These are phyloP conservation scores for Autographa pulchrina DNA, from an alignment of 2,888 invertebrate species.

Conservation along the genomic window DNA sequence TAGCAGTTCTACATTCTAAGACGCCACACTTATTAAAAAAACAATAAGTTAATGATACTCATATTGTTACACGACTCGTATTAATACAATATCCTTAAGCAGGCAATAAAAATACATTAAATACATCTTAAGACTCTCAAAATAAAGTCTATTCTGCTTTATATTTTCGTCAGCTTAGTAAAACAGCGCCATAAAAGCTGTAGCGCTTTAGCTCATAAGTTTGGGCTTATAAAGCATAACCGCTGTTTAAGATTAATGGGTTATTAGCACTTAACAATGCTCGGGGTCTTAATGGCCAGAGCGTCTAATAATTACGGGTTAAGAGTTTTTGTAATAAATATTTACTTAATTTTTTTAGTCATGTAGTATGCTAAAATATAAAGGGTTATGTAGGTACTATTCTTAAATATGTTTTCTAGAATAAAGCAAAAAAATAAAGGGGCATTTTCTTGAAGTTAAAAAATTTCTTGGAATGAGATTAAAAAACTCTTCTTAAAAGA, in stretches of 20 bases:
- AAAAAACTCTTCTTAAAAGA: too few relatives aligned
- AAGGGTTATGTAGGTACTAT: background rate
- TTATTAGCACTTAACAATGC: conserved; percentile 40
- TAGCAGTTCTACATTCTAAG: too few relatives aligned
- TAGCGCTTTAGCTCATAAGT: conserved; percentile 27
- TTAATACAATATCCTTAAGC: background rate
- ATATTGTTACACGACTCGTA: background rate
- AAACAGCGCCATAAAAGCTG: conserved; percentile 25
- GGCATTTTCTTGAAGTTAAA: too few relatives aligned
- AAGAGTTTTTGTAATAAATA: conserved; percentile 1
- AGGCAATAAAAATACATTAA: background rate
- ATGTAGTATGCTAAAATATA: background rate
- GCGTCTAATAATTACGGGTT: conserved; percentile 1
- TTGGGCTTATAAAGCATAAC: conserved; percentile 39
- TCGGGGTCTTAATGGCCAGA: conserved; percentile 24
- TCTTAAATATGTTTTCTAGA: too few relatives aligned
- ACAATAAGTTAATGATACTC: background rate
- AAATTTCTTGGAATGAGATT: too few relatives aligned
- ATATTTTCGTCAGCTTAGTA: conserved; percentile 4
- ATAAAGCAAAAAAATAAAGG: too few relatives aligned
- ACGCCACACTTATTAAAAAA: too few relatives aligned
- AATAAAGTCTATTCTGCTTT: background rate
- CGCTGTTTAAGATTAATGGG: conserved; percentile 27
- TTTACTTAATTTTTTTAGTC: background rate
- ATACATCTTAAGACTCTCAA: background rate